Conservation (phyloP, 2,888 invertebrate genomes). For the Troides aeacus region DNA sequence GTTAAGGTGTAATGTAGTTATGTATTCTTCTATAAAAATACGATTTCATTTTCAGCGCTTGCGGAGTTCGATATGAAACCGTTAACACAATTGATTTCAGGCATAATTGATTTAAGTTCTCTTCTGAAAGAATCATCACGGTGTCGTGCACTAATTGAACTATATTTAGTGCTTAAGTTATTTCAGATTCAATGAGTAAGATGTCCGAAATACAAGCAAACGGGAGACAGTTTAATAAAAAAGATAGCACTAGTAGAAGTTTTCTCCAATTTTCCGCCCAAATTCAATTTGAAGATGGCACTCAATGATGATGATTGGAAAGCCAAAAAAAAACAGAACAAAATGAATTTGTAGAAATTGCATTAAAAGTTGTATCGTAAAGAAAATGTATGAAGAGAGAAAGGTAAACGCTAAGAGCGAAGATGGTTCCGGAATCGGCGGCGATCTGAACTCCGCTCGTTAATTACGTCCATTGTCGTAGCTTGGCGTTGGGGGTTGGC, state of each 20-base stretch:
- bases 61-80: not conserved
- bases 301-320: too few relatives aligned
- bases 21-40: not conserved
- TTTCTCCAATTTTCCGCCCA: too few relatives aligned
- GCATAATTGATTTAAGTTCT: too few relatives aligned
- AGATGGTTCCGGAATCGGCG: not conserved
- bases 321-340: too few relatives aligned
- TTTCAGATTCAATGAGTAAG: not conserved
- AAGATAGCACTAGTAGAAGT: too few relatives aligned
- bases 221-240: too few relatives aligned
- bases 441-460: constrained; percentile 18
- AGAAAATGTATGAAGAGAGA: constrained; percentile 3
- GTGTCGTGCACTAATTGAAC: not conserved
- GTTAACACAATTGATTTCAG: not conserved
- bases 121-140: not conserved
- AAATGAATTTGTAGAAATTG: not conserved
- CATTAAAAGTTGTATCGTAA: not conserved
- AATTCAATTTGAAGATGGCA: too few relatives aligned
- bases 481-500: not conserved
- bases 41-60: not conserved
- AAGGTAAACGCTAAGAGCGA: constrained; percentile 2
- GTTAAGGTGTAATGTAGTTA: not conserved
- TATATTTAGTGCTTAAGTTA: not conserved
- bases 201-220: too few relatives aligned
- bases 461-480: constrained; percentile 27